These are phyloP conservation scores for Phataginus tricuspis DNA, from an alignment of 2,797 vertebrate genomes.

Conservation along the genomic window DNA sequence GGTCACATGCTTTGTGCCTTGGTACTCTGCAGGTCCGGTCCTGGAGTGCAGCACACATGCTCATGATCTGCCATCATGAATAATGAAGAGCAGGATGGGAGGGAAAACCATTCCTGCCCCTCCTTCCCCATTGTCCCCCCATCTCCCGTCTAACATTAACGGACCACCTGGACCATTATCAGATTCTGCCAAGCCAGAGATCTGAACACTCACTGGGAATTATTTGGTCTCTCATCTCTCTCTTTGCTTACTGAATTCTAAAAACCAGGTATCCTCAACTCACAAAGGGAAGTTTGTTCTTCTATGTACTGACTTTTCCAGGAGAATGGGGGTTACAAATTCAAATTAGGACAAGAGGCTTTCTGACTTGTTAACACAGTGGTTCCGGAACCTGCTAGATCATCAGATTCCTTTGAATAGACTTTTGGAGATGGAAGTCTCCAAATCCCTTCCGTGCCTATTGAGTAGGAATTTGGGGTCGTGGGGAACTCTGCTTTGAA, in stretches of 20 bases:
- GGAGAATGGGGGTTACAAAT: not conserved
- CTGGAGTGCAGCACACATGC: no score
- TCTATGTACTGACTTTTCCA: not conserved
- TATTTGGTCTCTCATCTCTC: not conserved
- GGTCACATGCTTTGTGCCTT: no score
- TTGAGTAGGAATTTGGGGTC: not conserved
- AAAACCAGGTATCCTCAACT: not conserved
- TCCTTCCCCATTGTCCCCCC: rapidly evolving
- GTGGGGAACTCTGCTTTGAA: not conserved
- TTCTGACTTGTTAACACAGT: not conserved
- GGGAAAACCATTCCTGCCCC: rapidly evolving
- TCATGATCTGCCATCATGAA: no score
- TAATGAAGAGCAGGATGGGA: not conserved
- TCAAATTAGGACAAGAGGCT: not conserved
- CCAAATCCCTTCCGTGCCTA: not conserved
- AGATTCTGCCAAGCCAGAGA: not conserved
- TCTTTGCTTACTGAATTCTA: constrained; percentile 18
- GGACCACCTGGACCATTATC: not conserved
- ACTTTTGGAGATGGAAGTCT: not conserved
- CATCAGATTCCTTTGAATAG: not conserved
- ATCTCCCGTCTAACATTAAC: rapidly evolving
- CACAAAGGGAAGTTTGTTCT: not conserved
- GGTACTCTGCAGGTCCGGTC: no score
- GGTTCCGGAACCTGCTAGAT: not conserved
- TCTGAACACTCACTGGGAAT: no score